Evolutionary conservation across 2,888 invertebrate genomes (phyloP).

Genomic region (Drosophila meridionalis): DNA sequence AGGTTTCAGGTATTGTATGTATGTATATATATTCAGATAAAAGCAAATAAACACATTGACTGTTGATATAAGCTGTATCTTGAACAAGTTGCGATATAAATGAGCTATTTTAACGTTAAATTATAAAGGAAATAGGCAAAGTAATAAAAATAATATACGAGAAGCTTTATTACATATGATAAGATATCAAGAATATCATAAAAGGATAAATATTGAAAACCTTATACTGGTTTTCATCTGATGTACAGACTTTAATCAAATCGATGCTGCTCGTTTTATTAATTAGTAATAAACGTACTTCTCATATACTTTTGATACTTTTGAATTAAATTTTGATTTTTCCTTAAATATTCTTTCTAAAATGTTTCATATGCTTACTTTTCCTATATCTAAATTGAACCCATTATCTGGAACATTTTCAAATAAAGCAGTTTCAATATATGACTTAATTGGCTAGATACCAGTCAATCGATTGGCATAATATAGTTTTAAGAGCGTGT

Average conservation of each 20-base stretch:
- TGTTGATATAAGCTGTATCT: neutral
- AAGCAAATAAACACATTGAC: neutral
- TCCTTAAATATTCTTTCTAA: neutral
- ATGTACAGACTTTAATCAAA: neutral
- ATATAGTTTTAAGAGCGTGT: neutral
- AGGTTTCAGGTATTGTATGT: neutral
- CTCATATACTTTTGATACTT: neutral
- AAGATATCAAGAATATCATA: too few relatives aligned
- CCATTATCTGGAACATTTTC: neutral
- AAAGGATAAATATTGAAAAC: too few relatives aligned
- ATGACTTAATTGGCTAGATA: neutral
- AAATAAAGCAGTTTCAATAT: constrained; percentile 6
- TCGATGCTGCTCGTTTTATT: neutral
- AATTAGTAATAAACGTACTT: neutral
- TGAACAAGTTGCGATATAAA: neutral
- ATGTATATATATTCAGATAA: neutral
- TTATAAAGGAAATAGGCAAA: neutral
- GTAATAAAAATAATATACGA: neutral
- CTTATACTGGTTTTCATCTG: too few relatives aligned
- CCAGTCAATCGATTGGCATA: neutral
- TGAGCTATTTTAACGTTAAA: neutral
- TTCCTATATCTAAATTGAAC: neutral
- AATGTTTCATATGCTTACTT: neutral
- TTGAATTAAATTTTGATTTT: neutral
- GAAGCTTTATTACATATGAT: neutral